Percentiles rank a stretch among this genome's conserved stretches.
These are phyloP conservation scores for Acyrthosiphon pisum DNA, from an alignment of 1,140 invertebrate species.

Conservation along the genomic window DNA sequence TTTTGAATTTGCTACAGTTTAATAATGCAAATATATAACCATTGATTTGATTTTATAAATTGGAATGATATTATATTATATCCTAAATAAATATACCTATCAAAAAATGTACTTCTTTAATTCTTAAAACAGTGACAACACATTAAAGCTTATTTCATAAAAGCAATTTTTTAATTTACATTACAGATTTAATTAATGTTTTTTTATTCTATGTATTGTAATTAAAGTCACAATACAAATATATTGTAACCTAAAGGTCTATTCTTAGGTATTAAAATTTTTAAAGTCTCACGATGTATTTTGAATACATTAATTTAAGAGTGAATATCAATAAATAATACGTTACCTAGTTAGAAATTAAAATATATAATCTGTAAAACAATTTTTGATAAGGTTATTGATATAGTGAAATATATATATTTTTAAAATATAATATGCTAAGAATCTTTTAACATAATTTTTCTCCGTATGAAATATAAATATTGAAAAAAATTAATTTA, in stretches of 20 bases:
- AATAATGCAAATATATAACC: not conserved
- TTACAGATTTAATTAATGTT: not conserved
- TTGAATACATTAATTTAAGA: not conserved
- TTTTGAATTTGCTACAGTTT: not conserved
- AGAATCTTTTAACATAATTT: not conserved
- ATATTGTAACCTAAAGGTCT: no score
- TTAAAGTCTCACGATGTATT: not conserved
- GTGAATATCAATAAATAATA: not conserved
- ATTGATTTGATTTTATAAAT: not conserved
- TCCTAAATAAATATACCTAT: no score
- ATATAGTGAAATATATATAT: not conserved
- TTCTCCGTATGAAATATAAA: not conserved
- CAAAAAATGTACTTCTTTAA: no score
- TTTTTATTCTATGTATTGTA: not conserved
- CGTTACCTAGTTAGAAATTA: not conserved
- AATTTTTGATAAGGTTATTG: not conserved
- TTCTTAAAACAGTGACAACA: not conserved
- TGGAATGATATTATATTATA: no score
- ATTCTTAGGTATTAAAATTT: not conserved
- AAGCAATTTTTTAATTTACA: not conserved
- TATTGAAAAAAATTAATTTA: not conserved
- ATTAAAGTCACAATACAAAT: no score
- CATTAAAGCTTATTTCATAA: not conserved
- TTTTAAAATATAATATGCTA: not conserved
- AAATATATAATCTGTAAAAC: not conserved